Conservation (phyloP, 2,113 vertebrate species). For the Oncorhynchus kisutch region DNA sequence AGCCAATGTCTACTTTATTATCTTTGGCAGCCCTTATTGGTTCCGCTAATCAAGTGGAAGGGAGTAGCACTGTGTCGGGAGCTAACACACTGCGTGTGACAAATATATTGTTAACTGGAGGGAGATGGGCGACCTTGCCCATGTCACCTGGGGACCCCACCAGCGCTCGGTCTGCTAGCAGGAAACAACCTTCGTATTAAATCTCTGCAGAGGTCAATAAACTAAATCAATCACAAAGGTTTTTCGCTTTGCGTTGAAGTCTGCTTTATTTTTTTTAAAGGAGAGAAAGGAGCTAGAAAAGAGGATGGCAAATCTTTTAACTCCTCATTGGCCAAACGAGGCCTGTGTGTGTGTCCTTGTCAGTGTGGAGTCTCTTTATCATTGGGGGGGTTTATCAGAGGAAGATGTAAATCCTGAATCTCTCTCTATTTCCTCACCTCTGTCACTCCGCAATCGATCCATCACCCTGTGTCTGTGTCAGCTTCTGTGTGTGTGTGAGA, state of each 20-base stretch:
- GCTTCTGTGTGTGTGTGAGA: slow-evolving; percentile 16
- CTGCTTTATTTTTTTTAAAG: slow-evolving; percentile 29
- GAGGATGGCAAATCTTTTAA: slow-evolving; percentile 13
- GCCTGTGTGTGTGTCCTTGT: slow-evolving; percentile 34
- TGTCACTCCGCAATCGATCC: slow-evolving; percentile 66
- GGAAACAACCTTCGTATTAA: slow-evolving; percentile 81
- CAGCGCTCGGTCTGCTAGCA: slow-evolving; percentile 69
- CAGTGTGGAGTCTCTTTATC: slow-evolving; percentile 69
- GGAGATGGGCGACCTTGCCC: slow-evolving; percentile 75
- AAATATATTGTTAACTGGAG: slow-evolving; percentile 75
- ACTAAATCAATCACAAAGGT: slow-evolving; percentile 85
- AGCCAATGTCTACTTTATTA: slow-evolving; percentile 78
- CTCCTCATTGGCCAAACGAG: slow-evolving; percentile 55
- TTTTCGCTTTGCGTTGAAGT: slow-evolving; percentile 72
- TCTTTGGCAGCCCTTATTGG: slow-evolving; percentile 81
- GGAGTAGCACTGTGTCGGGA: slow-evolving; percentile 55
- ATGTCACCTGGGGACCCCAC: slow-evolving; percentile 79
- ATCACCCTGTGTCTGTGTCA: slow-evolving; percentile 44
- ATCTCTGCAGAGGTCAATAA: slow-evolving; percentile 82
- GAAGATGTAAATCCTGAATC: slow-evolving; percentile 68
- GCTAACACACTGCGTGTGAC: slow-evolving; percentile 71
- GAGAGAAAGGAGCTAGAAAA: neutral
- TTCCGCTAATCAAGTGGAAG: slow-evolving; percentile 80
- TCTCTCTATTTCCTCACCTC: slow-evolving; percentile 61
- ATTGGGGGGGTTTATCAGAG: slow-evolving; percentile 58